Conservation (phyloP, 2,888 invertebrate species). For the Sthenelais limicola region DNA sequence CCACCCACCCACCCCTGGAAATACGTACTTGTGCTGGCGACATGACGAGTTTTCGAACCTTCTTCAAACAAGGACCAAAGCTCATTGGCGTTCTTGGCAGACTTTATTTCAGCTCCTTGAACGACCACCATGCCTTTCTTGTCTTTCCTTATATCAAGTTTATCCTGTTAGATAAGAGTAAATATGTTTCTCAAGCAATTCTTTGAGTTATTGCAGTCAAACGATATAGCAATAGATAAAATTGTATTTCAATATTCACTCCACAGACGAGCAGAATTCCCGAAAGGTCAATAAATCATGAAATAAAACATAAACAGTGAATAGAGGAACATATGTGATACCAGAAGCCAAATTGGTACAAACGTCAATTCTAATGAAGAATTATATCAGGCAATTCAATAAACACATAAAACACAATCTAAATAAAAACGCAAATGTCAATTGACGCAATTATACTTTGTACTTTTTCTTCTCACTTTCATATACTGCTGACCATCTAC, state of each 20-base stretch:
- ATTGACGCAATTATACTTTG: no score
- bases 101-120: conserved; percentile 69
- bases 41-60: conserved; percentile 67
- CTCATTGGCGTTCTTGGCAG: conserved; percentile 63
- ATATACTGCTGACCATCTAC: no score
- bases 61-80: conserved; percentile 67
- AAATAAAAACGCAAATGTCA: no score
- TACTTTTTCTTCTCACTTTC: no score
- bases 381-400: no score
- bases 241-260: no score
- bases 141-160: conserved; percentile 74
- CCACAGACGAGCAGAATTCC: no score
- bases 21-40: conserved; percentile 68
- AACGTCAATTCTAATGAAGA: no score
- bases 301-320: background rate
- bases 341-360: background rate
- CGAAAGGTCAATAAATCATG: no score
- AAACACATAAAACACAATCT: no score
- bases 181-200: conserved; percentile 14
- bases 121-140: conserved; percentile 72
- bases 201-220: background rate
- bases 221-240: no score
- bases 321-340: background rate
- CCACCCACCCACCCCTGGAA: background rate
- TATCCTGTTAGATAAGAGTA: no score